phyloP scores from a whole-genome alignment of 2,797 vertebrate genomes.

The Parauchenoglanis ngamensis region DNA sequence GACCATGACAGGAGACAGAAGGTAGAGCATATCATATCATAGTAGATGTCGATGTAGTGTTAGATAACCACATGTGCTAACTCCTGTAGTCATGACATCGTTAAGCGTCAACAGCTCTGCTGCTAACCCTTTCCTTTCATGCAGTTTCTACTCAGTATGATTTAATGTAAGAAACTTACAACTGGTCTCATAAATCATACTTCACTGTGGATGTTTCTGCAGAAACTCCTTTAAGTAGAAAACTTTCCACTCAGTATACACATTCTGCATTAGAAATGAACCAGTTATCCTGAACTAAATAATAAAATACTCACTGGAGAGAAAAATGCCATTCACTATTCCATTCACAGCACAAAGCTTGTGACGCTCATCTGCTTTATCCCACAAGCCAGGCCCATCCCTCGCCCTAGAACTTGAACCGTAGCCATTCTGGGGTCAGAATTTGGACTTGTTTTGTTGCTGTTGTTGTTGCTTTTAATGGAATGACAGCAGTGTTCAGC shows the following conservation, averaged over 20 bases:
- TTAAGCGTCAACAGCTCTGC: slow-evolving; percentile 44
- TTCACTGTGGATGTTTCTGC: neutral
- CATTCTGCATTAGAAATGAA: neutral
- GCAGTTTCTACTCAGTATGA: slow-evolving; percentile 15
- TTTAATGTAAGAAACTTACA: neutral
- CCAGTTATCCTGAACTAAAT: neutral
- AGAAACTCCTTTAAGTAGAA: neutral
- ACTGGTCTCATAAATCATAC: neutral
- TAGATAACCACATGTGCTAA: slow-evolving; percentile 48
- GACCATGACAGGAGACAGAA: slow-evolving; percentile 28
- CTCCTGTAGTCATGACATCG: slow-evolving; percentile 32
- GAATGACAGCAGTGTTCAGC: neutral
- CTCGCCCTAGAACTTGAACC: neutral
- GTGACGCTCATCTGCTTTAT: slow-evolving; percentile 16
- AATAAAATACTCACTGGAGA: neutral
- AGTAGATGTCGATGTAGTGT: slow-evolving; percentile 13
- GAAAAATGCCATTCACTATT: neutral
- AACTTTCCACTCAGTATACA: neutral
- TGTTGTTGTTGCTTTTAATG: neutral
- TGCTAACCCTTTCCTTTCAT: slow-evolving; percentile 34
- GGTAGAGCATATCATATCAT: slow-evolving; percentile 28
- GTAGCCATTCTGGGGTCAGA: neutral
- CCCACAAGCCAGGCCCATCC: neutral
- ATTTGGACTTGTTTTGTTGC: neutral
- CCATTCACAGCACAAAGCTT: neutral